phyloP scores from a whole-genome alignment of 2,888 invertebrate genomes.

The Bibio marci region DNA sequence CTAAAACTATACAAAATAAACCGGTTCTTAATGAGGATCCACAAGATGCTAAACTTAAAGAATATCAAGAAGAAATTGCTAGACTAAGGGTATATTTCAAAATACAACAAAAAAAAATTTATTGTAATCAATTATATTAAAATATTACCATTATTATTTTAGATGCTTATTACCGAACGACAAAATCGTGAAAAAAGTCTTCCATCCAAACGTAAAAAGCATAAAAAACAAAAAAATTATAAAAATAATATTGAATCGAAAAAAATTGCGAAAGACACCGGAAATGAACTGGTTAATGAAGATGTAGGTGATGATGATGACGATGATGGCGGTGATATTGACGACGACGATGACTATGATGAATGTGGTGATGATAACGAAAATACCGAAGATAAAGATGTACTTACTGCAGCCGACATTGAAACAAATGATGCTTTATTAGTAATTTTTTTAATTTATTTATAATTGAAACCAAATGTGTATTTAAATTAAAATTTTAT shows the following conservation, averaged over 20 bases:
- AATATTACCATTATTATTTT: background rate
- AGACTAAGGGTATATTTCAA: slow-evolving; percentile 32
- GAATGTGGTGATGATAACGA: slow-evolving; percentile 24
- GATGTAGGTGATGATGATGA: slow-evolving; percentile 22
- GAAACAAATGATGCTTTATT: slow-evolving; percentile 11
- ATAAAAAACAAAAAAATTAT: slow-evolving; percentile 10
- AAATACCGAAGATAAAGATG: slow-evolving; percentile 22
- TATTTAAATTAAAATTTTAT: background rate
- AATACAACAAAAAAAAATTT: no score
- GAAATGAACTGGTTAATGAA: slow-evolving; percentile 18
- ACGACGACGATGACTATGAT: slow-evolving; percentile 27
- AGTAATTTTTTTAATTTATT: slow-evolving; percentile 4
- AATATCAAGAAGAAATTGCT: slow-evolving; percentile 90
- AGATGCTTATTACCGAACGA: slow-evolving; percentile 27
- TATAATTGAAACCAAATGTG: no score
- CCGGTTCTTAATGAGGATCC: slow-evolving; percentile 98
- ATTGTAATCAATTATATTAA: background rate
- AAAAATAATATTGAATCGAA: slow-evolving; percentile 13
- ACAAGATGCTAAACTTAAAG: slow-evolving; percentile 88
- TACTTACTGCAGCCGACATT: slow-evolving; percentile 11
- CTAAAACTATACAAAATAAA: slow-evolving; percentile 97
- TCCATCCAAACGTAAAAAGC: slow-evolving; percentile 13
- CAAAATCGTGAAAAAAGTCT: slow-evolving; percentile 22
- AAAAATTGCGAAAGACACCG: slow-evolving; percentile 9
- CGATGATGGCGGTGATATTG: slow-evolving; percentile 15